A percentile compares a stretch with the other conserved stretches of the same genome.
Conservation (phyloP, 2,113 vertebrate genomes). For the Scolopax mira region DNA sequence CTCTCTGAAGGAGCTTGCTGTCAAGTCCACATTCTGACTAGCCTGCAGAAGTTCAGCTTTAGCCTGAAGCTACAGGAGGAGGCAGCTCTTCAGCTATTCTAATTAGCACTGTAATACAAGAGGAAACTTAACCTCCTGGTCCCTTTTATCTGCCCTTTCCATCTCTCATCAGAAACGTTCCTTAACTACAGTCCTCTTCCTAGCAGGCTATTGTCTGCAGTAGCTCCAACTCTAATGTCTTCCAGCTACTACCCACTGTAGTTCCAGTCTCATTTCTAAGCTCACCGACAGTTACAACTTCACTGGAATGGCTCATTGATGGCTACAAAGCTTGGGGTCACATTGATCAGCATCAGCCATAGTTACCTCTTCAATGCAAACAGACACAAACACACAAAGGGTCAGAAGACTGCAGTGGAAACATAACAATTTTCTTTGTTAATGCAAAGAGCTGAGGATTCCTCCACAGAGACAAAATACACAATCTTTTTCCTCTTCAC, state of each 20-base stretch:
- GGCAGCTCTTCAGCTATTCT: not conserved
- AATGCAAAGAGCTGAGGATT: not conserved
- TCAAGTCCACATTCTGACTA: not conserved
- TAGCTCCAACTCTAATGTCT: not conserved
- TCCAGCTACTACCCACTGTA: not conserved
- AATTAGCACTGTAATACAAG: constrained; percentile 27
- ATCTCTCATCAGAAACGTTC: not conserved
- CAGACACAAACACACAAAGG: not conserved
- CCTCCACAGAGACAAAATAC: not conserved
- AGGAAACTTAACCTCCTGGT: constrained; percentile 23
- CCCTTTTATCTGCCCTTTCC: constrained; percentile 5
- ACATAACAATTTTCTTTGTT: not conserved
- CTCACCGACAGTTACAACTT: not conserved
- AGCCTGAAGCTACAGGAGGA: not conserved
- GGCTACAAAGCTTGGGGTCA: not conserved
- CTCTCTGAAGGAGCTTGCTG: not conserved
- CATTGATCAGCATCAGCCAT: not conserved
- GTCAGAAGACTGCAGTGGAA: not conserved
- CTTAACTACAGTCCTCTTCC: not conserved
- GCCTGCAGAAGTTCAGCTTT: not conserved
- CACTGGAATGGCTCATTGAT: not conserved
- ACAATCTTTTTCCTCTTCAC: not conserved
- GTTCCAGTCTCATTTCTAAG: not conserved
- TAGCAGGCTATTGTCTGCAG: not conserved
- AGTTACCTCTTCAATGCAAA: not conserved